These are phyloP conservation scores for Fistularia tabacaria DNA, from an alignment of 2,797 vertebrate species.

Conservation along the genomic window DNA sequence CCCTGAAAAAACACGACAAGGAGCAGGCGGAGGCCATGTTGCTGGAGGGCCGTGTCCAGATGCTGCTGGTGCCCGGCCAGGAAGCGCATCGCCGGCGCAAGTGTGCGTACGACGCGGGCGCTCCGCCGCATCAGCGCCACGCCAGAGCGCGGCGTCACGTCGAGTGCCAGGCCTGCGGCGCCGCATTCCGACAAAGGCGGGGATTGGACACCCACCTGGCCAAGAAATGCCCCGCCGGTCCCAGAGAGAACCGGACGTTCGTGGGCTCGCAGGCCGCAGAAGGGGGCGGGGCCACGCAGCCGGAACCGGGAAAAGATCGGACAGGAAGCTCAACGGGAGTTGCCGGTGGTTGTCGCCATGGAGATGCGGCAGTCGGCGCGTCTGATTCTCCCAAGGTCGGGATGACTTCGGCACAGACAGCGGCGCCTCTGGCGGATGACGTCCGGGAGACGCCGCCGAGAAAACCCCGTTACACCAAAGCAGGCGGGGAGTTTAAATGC, in stretches of 20 bases:
- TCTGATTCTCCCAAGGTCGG: too few relatives aligned
- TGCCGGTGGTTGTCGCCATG: too few relatives aligned
- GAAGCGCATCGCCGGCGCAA: constrained; percentile 77
- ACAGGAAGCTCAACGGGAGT: too few relatives aligned
- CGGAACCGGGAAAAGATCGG: background rate
- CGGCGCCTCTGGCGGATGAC: too few relatives aligned
- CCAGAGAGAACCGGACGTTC: constrained; percentile 63
- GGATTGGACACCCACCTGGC: constrained; percentile 84
- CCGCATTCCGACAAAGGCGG: constrained; percentile 87
- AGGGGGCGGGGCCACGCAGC: background rate
- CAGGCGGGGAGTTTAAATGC: constrained; percentile 79
- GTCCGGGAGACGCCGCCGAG: too few relatives aligned
- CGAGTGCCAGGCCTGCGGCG: constrained; percentile 79
- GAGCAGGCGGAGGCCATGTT: constrained; percentile 88
- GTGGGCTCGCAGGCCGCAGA: constrained; percentile 12
- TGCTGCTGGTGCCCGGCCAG: constrained; percentile 84
- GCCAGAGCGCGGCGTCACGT: constrained; percentile 65
- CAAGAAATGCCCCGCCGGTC: constrained; percentile 78
- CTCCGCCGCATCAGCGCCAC: constrained; percentile 78
- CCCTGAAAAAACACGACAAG: constrained; percentile 84
- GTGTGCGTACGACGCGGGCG: constrained; percentile 80
- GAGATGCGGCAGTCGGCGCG: too few relatives aligned
- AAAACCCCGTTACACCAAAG: background rate
- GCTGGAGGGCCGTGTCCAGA: constrained; percentile 88
- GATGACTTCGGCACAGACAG: too few relatives aligned